phyloP scores from a whole-genome alignment of 2,797 vertebrate species.

The Galagoides demidoff region DNA sequence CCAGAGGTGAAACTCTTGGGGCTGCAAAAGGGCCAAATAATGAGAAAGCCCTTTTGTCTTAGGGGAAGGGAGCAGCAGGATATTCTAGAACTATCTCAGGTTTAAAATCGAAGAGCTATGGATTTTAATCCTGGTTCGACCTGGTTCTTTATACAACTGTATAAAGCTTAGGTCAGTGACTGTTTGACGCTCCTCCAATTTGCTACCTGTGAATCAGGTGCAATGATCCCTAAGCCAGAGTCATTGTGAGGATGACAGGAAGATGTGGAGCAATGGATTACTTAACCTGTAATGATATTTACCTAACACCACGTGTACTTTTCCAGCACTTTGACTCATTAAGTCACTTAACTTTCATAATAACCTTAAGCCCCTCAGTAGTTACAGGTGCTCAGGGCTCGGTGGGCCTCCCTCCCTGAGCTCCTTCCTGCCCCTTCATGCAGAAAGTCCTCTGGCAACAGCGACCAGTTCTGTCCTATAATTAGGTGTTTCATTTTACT shows the following conservation, averaged over 20 bases:
- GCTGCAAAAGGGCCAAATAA: background rate
- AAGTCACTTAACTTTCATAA: background rate
- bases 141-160: background rate
- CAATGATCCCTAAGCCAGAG: background rate
- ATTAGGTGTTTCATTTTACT: constrained; percentile 82
- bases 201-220: background rate
- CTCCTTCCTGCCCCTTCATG: background rate
- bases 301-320: background rate
- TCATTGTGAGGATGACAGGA: background rate
- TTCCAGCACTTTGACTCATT: background rate
- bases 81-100: background rate
- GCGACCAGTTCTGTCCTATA: constrained; percentile 56
- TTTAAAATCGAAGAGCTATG: background rate
- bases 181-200: background rate
- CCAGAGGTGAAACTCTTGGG: background rate
- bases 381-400: constrained; percentile 15
- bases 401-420: background rate
- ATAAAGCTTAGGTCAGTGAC: background rate
- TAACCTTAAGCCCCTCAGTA: background rate
- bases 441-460: constrained; percentile 66
- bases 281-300: background rate
- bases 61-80: background rate
- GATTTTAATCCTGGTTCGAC: background rate
- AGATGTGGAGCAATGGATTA: background rate
- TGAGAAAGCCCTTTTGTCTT: background rate